Conservation (phyloP, 1,140 invertebrate genomes). For the Apis mellifera region DNA sequence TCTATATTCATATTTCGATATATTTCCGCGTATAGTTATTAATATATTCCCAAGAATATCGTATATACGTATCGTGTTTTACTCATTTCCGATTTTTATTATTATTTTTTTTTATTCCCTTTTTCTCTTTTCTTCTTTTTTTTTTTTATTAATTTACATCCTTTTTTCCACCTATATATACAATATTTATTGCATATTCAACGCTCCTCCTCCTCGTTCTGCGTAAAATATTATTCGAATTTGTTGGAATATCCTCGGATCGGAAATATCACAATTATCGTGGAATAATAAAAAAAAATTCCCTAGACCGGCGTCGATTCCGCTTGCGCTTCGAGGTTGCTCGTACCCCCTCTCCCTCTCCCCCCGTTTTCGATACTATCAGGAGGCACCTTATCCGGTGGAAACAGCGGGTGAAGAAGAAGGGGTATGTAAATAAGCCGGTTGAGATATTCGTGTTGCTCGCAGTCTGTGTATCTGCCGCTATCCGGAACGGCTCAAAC, state of each 20-base stretch:
- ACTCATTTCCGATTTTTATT: no score
- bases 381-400: constrained; percentile 61
- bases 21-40: no score
- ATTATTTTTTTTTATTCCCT: no score
- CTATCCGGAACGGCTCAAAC: neutral
- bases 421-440: constrained; percentile 66
- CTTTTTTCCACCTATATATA: no score
- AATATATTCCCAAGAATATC: no score
- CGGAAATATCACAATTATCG: neutral
- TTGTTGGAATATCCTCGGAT: neutral
- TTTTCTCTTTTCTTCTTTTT: no score
- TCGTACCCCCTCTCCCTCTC: no score
- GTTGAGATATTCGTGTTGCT: constrained; percentile 64
- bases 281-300: neutral
- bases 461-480: constrained; percentile 39
- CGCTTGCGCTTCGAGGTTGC: neutral
- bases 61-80: no score
- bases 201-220: neutral
- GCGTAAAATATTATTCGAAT: neutral
- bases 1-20: no score
- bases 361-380: constrained; percentile 39
- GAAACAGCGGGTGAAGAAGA: constrained; percentile 58
- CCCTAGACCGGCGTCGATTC: neutral
- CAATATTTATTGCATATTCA: no score
- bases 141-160: no score